Evolutionary conservation across 2,888 invertebrate species (phyloP).

Genomic region (Mechanitis mazaeus): DNA sequence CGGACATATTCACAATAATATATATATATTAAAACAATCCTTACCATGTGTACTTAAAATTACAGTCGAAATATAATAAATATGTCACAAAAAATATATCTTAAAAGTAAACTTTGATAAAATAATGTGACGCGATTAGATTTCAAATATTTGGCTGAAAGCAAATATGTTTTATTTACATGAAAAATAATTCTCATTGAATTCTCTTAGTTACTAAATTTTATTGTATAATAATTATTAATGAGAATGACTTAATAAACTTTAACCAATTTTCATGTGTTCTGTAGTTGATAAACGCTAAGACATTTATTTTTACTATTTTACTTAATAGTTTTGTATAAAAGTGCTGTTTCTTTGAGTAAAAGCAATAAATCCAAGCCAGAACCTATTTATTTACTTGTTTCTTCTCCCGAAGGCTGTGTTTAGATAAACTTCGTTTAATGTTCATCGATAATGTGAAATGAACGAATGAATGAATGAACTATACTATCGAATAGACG

Average conservation of each 20-base stretch:
- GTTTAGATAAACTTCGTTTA: conserved; percentile 18
- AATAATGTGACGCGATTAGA: background rate
- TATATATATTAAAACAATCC: too few relatives aligned
- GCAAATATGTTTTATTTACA: too few relatives aligned
- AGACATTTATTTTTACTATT: background rate
- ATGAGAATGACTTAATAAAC: too few relatives aligned
- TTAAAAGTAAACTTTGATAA: background rate
- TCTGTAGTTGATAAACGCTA: too few relatives aligned
- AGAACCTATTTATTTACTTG: conserved; percentile 67
- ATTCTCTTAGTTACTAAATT: too few relatives aligned
- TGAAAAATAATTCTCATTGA: too few relatives aligned
- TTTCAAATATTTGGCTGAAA: background rate
- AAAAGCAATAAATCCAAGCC: conserved; percentile 64
- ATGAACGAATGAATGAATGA: background rate
- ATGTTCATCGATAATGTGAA: background rate
- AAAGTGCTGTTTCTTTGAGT: conserved; percentile 26
- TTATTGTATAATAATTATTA: too few relatives aligned
- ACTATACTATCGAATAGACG: too few relatives aligned
- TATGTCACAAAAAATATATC: conserved; percentile 2
- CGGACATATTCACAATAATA: too few relatives aligned
- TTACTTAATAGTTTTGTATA: conserved; percentile 14
- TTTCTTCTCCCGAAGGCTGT: conserved; percentile 32
- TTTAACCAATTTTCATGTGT: too few relatives aligned
- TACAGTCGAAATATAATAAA: background rate
- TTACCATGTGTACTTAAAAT: too few relatives aligned